phyloP scores from a whole-genome alignment of 1,140 invertebrate species.

The Coenobita brevimanus region DNA sequence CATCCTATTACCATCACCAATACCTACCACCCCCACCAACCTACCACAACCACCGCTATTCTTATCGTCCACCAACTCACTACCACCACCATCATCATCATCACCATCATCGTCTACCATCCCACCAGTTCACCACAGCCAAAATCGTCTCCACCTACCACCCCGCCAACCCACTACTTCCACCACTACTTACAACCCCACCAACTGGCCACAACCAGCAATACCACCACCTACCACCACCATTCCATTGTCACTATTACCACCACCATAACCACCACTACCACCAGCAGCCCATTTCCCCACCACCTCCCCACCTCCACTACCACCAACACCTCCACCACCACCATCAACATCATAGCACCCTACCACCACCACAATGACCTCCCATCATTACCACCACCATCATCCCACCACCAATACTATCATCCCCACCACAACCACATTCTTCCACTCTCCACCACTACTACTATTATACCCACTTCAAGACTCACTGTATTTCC shows the following conservation, averaged over 20 bases:
- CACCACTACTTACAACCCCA: too few relatives aligned
- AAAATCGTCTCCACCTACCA: too few relatives aligned
- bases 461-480: not conserved
- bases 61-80: not conserved
- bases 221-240: not conserved
- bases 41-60: too few relatives aligned
- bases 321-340: not conserved
- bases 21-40: too few relatives aligned
- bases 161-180: too few relatives aligned
- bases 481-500: too few relatives aligned
- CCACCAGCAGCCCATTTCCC: not conserved
- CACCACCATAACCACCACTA: not conserved
- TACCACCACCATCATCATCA: not conserved
- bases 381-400: not conserved
- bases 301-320: not conserved
- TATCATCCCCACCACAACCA: not conserved
- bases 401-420: not conserved
- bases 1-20: too few relatives aligned
- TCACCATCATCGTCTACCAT: not conserved
- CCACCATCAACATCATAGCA: not conserved
- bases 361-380: not conserved
- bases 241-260: not conserved
- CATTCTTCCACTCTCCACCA: not conserved
- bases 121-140: too few relatives aligned
- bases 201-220: too few relatives aligned